phyloP scores from a whole-genome alignment of 1,140 invertebrate genomes.

The Pectinophora gossypiella region DNA sequence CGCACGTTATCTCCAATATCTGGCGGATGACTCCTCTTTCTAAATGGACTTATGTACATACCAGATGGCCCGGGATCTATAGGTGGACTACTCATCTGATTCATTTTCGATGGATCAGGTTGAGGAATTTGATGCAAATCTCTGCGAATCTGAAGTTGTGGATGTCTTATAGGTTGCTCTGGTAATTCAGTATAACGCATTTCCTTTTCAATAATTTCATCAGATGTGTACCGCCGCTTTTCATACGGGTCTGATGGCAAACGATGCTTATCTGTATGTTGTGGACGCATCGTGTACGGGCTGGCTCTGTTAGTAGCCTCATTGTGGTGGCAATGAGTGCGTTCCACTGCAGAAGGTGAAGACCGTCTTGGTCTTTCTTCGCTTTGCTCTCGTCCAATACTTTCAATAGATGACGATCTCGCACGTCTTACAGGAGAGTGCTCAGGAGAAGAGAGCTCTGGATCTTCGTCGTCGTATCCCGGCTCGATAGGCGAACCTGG shows the following conservation, averaged over 20 bases:
- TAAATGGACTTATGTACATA: constrained; percentile 68
- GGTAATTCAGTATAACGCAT: constrained; percentile 61
- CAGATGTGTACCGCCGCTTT: constrained; percentile 73
- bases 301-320: constrained; percentile 76
- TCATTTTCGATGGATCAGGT: constrained; percentile 69
- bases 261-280: constrained; percentile 63
- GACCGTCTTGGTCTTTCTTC: constrained; percentile 54
- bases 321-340: constrained; percentile 81
- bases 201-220: constrained; percentile 74
- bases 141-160: constrained; percentile 80
- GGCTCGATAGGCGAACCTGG: constrained; percentile 67
- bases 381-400: constrained; percentile 62
- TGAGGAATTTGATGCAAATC: constrained; percentile 78
- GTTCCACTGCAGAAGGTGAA: constrained; percentile 69
- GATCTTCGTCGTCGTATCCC: constrained; percentile 76
- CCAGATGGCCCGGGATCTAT: constrained; percentile 77
- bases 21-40: constrained; percentile 73
- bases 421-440: constrained; percentile 75
- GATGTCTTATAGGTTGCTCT: constrained; percentile 60
- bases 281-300: constrained; percentile 81
- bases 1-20: constrained; percentile 64
- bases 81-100: constrained; percentile 47
- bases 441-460: constrained; percentile 76
- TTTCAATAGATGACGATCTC: constrained; percentile 66
- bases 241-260: constrained; percentile 64